Evolutionary conservation across 2,888 invertebrate species (phyloP).

Genomic region (Iselma pallidipennis): DNA sequence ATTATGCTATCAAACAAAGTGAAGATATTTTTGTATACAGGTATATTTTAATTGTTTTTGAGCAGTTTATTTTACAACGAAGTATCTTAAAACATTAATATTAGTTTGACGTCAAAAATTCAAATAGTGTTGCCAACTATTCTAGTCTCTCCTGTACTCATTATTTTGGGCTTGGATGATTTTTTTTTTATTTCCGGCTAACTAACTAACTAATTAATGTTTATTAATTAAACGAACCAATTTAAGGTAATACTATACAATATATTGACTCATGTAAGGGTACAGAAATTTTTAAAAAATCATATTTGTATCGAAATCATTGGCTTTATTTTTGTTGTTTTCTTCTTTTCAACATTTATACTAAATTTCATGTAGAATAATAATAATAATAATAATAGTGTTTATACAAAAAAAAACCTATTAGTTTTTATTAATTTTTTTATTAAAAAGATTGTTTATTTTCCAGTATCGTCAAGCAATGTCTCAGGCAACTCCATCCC

Average conservation of each 20-base stretch:
- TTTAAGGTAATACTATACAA: too few relatives aligned
- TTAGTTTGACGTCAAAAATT: not conserved
- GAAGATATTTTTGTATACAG: too few relatives aligned
- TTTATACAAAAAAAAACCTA: not conserved
- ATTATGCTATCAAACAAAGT: too few relatives aligned
- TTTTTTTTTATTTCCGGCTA: not conserved
- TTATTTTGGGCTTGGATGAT: not conserved
- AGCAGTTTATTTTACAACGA: not conserved
- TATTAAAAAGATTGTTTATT: slow-evolving; percentile 13
- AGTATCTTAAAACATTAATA: not conserved
- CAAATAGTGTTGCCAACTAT: not conserved
- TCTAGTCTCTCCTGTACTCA: not conserved
- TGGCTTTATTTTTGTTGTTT: not conserved
- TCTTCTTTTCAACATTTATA: not conserved
- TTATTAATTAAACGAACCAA: not conserved
- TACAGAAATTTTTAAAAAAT: too few relatives aligned
- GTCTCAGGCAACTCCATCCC: slow-evolving; percentile 48
- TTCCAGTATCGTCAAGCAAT: slow-evolving; percentile 88
- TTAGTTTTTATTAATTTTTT: not conserved
- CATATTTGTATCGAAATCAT: too few relatives aligned
- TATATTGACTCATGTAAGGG: too few relatives aligned
- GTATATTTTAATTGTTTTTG: too few relatives aligned
- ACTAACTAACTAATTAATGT: not conserved
- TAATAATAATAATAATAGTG: not conserved
- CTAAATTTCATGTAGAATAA: not conserved